Percentiles rank a stretch among this genome's conserved stretches.
Conservation (phyloP, 2,113 vertebrate species). For the Delphinapterus leucas region DNA sequence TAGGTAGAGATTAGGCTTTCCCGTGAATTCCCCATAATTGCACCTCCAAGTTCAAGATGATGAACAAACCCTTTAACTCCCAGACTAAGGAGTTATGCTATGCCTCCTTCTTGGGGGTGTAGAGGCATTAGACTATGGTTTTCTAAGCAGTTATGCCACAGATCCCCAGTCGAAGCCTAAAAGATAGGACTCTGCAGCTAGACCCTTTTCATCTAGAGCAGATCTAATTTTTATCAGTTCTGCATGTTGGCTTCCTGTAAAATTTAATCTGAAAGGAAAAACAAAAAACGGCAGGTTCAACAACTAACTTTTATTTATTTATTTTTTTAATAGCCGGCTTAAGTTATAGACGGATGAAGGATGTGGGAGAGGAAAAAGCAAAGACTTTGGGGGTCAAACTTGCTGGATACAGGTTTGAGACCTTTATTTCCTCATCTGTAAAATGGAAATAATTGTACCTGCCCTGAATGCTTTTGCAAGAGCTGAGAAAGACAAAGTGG, state of each 20-base stretch:
- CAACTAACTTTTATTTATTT: neutral
- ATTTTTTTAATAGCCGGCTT: neutral
- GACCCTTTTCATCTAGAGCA: neutral
- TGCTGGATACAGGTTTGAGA: neutral
- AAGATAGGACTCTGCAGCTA: neutral
- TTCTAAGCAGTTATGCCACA: neutral
- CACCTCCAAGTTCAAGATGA: neutral
- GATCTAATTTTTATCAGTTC: neutral
- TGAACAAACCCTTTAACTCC: neutral
- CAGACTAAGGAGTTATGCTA: neutral
- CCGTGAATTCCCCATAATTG: neutral
- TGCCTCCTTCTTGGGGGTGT: neutral
- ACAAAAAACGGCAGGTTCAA: neutral
- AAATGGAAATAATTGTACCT: neutral
- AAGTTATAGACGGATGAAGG: neutral
- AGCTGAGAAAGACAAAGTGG: neutral
- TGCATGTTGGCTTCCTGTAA: neutral
- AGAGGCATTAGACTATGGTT: neutral
- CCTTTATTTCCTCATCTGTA: neutral
- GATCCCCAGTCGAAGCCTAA: neutral
- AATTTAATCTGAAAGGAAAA: conserved; percentile 21
- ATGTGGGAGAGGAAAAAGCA: neutral
- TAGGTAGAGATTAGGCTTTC: neutral
- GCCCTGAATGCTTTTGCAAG: neutral
- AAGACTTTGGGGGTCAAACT: neutral